phyloP scores from a whole-genome alignment of 2,113 vertebrate genomes.

The Puntigrus tetrazona region DNA sequence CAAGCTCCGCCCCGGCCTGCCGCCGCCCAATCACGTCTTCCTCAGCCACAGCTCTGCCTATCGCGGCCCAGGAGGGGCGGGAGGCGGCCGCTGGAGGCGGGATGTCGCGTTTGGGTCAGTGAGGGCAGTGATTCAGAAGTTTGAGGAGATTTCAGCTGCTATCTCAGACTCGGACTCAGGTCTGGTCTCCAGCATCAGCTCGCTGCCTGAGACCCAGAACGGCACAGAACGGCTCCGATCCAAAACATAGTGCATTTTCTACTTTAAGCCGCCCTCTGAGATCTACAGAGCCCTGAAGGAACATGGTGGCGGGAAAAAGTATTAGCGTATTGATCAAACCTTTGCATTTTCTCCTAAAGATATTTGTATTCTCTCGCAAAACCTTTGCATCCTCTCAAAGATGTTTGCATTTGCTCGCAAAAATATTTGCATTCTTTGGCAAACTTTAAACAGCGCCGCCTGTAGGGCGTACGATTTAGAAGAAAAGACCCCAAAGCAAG shows the following conservation, averaged over 20 bases:
- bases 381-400: too few relatives aligned
- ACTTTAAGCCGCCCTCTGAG: too few relatives aligned
- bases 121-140: constrained; percentile 66
- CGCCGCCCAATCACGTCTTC: constrained; percentile 68
- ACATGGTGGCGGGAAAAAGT: too few relatives aligned
- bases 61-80: constrained; percentile 50
- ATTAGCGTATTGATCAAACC: too few relatives aligned
- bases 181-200: constrained; percentile 52
- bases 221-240: neutral
- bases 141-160: constrained; percentile 64
- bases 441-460: too few relatives aligned
- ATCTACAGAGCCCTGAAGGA: too few relatives aligned
- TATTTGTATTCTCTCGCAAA: too few relatives aligned
- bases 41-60: constrained; percentile 63
- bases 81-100: constrained; percentile 54
- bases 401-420: too few relatives aligned
- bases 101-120: constrained; percentile 63
- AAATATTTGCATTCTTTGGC: too few relatives aligned
- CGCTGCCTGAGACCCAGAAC: neutral
- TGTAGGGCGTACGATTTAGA: neutral
- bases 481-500: neutral
- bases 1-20: constrained; percentile 64
- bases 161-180: constrained; percentile 61
- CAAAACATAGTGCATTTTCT: too few relatives aligned
- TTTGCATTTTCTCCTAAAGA: too few relatives aligned